Evolutionary conservation across 23 tunicate species (phyloP).

Genomic region (Corella eumyota): DNA sequence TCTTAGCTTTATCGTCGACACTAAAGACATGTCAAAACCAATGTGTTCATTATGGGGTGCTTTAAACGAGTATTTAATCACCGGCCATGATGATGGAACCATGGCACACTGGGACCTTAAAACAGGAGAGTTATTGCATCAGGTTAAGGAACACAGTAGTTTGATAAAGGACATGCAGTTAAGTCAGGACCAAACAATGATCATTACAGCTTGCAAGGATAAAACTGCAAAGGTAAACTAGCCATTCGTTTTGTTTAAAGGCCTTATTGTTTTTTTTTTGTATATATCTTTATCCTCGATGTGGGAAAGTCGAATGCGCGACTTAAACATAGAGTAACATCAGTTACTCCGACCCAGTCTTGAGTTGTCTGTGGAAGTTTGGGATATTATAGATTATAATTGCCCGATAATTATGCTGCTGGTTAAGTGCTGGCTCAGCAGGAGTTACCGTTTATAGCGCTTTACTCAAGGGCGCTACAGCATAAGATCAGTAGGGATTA

Average conservation of each 20-base stretch:
- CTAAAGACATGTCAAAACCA: constrained; percentile 69
- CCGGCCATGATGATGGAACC: constrained; percentile 98
- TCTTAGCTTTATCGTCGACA: constrained; percentile 53
- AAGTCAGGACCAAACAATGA: constrained; percentile 71
- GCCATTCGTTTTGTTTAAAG: background rate
- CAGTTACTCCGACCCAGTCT: no score
- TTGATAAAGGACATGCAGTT: constrained; percentile 91
- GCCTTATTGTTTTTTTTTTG: no score
- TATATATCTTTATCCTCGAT: no score
- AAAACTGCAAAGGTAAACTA: constrained; percentile 76
- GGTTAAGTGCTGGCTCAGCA: no score
- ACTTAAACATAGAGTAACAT: no score
- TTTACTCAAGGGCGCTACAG: no score
- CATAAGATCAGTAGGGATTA: no score
- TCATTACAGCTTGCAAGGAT: constrained; percentile 91
- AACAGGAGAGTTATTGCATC: constrained; percentile 56
- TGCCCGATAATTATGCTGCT: no score
- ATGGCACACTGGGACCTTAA: constrained; percentile 85
- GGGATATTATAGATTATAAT: no score
- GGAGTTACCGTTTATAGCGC: no score
- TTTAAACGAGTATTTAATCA: constrained; percentile 70
- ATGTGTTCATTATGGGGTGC: constrained; percentile 98
- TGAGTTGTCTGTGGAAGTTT: no score
- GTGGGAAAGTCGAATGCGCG: no score
- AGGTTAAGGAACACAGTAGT: constrained; percentile 39